Percentiles rank a stretch among this genome's conserved stretches.
Evolutionary conservation across 2,888 invertebrate species (phyloP).

Genomic region (Drepanosiphum platanoidis): DNA sequence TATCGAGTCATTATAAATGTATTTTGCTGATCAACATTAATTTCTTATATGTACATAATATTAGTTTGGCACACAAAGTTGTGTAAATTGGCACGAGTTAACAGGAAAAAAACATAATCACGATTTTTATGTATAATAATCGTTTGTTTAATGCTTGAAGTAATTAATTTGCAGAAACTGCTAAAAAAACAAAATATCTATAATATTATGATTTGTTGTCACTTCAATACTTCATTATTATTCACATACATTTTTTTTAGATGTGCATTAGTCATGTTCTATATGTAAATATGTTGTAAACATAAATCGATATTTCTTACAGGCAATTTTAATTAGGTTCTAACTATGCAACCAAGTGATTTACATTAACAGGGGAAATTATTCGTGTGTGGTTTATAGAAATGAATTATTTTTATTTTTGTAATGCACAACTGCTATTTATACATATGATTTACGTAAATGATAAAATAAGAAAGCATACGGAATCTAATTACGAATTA

Average conservation of each 20-base stretch:
- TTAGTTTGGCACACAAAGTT: slow-evolving; percentile 14
- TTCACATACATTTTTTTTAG: neutral
- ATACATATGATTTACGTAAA: neutral
- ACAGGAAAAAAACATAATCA: slow-evolving; percentile 19
- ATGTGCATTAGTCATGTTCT: neutral
- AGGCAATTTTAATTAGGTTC: neutral
- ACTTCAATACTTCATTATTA: too few species aligned
- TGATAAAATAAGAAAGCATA: neutral
- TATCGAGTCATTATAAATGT: neutral
- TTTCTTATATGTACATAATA: slow-evolving; percentile 8
- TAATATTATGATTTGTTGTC: slow-evolving; percentile 19
- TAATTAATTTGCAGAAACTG: neutral
- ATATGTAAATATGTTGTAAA: neutral
- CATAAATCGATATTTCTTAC: neutral
- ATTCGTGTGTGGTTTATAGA: neutral
- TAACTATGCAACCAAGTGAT: neutral
- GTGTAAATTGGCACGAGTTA: slow-evolving; percentile 49
- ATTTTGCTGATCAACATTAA: slow-evolving; percentile 38
- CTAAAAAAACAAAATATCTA: neutral
- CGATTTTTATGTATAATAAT: slow-evolving; percentile 43
- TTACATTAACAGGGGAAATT: neutral
- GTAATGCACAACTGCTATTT: neutral
- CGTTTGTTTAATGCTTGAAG: slow-evolving; percentile 12
- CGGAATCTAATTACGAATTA: neutral
- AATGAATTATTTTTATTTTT: neutral